Evolutionary conservation across 2,113 vertebrate genomes (phyloP), one percentile per base, ranked within the genome.

Genomic region (Mystacornis crossleyi): DNA sequence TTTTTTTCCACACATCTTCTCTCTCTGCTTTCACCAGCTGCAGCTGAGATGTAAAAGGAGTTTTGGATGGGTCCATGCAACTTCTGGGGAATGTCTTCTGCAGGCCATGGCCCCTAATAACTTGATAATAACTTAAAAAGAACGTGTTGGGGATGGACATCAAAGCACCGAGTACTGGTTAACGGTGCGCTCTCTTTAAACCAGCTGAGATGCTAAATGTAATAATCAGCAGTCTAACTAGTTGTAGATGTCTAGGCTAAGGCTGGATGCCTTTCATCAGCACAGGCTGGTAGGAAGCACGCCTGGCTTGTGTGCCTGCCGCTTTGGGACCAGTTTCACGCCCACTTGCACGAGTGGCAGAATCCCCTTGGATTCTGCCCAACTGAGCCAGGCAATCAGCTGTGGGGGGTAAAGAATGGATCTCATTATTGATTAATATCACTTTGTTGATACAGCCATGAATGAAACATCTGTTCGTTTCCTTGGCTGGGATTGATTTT

Each of bases 401-500:
- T 82, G 50, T 36, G 17, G 26, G 43, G 29, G 36, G 10, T 43
- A 53, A 78, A 2, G 8, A 43, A 51, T 2, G 4, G 72, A 53
- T 81, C 60, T 58, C 33, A 8, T 51, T 90, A 88, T 92, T 60
- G 88, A 90, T 94, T 71, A 74, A 48, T 88, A 90, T 65, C 71
- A 78, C 71, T 74, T 67, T 87, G 70, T 89, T 90, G 71, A 53
- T 72, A 42, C 3, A 25, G 69, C 38, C 48, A 4, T 75, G 85
- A 83, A 94, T 75, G 60, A 86, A 95, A 83, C 60, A 94, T 90
- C 89, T 96, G 90, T 12, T 85, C 23, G 0, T 95, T 78, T 92
- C 86, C 43, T 90, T 29, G 75, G 17, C 72, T 73, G 55, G 51
- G 8, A 55, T 25, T 72, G 81, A 50, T 81, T 82, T 91, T 77